Base-by-base conservation (phyloP, 2,888 invertebrate species). In the Fissipunctia ypsillon region DNA sequence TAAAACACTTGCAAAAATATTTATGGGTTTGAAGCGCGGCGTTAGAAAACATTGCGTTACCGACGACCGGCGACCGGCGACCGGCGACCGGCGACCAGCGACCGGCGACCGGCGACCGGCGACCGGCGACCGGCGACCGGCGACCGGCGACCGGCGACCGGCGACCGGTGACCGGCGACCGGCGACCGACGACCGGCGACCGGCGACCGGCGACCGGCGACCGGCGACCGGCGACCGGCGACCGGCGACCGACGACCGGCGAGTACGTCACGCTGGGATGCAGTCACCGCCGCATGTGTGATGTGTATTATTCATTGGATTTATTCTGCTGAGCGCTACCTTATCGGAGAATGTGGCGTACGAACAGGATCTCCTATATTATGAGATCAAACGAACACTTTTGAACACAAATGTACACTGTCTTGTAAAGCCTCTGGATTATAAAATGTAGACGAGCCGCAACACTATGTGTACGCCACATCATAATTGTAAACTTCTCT, bases 1-100 rank as follows among this genome's bases (percentile, higher is more conserved):
- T 65, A 60, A 43, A 83, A 68, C 76, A 73, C 72, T 74, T 85
- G 83, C 67, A 76, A 83, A 73, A 83, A 79, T 85, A 79, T 82
- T 76, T 56, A 71, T 68, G 7, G 14, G 45, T 66, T 63, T 57
- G n/a, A 41, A 31, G 43, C 31, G 69, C 54, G 50, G 72, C 56
- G 38, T 52, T 70, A 19, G 25, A 52, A 41, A 76, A 64, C 79
- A 60, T 69, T 59, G 65, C 65, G 77, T 31, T 72, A 63, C 59
- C 16, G 63, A 14, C 38, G 28, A 12, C 12, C 6, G 43, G 7
- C 25, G 25, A 12, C 31, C 22, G 48, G 22, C 19, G 14, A 25
- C 25, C 56, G 56, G 12, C 56, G 56, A n/a, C n/a, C n/a, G n/a
- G n/a, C n/a, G n/a, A n/a, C n/a, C 25, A 31, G 7, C 57, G 35